Evolutionary conservation across 2,888 invertebrate genomes (phyloP).

Genomic region (Rapana venosa): DNA sequence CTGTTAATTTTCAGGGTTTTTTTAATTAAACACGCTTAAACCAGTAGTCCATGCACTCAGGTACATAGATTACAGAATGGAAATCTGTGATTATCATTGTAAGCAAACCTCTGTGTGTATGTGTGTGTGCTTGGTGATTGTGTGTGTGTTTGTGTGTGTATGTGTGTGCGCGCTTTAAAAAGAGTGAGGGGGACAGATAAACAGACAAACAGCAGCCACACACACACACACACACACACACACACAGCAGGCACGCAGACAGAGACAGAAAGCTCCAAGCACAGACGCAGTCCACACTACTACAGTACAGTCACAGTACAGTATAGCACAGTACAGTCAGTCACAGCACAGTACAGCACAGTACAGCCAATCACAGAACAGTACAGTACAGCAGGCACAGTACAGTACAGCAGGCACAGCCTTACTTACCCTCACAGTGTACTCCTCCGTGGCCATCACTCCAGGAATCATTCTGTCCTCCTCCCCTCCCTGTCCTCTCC

Average conservation of each 20-base stretch:
- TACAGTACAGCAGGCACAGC: neutral
- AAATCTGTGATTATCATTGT: too few species aligned
- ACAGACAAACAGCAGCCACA: neutral
- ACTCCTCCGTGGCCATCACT: conserved; percentile 15
- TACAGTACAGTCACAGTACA: neutral
- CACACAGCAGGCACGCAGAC: neutral
- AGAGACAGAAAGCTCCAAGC: neutral
- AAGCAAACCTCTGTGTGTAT: too few species aligned
- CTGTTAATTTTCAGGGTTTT: too few species aligned
- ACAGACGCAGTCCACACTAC: too few species aligned
- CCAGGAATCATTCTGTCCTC: conserved; percentile 33
- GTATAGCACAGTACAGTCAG: neutral
- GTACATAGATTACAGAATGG: too few species aligned
- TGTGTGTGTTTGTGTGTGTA: too few species aligned
- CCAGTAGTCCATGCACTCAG: too few species aligned
- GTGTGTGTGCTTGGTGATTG: too few species aligned
- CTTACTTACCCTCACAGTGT: neutral
- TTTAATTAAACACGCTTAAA: too few species aligned
- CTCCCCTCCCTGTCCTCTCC: conserved; percentile 1
- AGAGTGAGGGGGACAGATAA: neutral
- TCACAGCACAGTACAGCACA: neutral
- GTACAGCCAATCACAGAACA: neutral
- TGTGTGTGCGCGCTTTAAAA: neutral
- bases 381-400: too few species aligned
- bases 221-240: neutral